These are phyloP conservation scores for Gila robusta DNA, from an alignment of 2,797 vertebrate genomes.

Conservation along the genomic window DNA sequence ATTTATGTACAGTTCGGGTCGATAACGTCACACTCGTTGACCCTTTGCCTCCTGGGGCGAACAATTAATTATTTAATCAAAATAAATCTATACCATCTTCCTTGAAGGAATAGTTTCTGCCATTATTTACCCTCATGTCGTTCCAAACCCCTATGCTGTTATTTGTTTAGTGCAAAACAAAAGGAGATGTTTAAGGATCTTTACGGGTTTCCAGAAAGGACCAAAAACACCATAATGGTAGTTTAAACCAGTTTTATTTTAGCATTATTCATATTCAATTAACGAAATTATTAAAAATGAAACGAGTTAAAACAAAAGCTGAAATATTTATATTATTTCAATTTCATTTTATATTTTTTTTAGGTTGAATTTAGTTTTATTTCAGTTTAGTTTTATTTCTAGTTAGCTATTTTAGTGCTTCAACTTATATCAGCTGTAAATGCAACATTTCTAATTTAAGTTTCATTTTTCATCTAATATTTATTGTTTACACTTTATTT, in stretches of 20 bases:
- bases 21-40: not conserved
- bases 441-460: not conserved
- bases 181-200: not conserved
- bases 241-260: not conserved
- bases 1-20: slow-evolving; percentile 5
- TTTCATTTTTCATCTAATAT: not conserved
- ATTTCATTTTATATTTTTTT: not conserved
- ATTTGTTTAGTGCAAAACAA: not conserved
- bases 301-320: not conserved
- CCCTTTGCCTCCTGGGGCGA: not conserved
- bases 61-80: slow-evolving; percentile 23
- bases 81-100: not conserved
- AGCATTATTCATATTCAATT: not conserved
- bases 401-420: not conserved
- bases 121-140: not conserved
- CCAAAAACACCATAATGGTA: not conserved
- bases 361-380: not conserved
- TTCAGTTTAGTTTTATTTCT: not conserved
- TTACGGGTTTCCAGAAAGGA: not conserved
- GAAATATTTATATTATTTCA: not conserved
- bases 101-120: not conserved
- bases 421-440: not conserved
- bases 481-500: no score
- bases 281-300: no score
- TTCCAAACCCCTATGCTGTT: not conserved